Evolutionary conservation across 1,140 invertebrate genomes (phyloP), one percentile per base, ranked within the genome.

Genomic region (Marisa cornuarietis): DNA sequence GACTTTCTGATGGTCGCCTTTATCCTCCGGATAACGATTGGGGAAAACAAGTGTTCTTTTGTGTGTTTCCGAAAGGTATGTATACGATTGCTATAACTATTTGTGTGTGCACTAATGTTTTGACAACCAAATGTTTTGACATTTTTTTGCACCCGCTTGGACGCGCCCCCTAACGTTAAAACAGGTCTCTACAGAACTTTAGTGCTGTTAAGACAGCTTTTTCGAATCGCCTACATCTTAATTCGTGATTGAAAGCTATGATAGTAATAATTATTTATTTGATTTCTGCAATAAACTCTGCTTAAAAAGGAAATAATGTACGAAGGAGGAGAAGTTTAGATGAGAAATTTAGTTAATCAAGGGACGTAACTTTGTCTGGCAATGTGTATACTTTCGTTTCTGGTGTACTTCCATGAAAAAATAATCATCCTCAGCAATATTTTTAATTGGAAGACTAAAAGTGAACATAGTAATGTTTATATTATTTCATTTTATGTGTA

Each of bases 11-110:
- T 88, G 96, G 96, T 69, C 93, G 94, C 84, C 93, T 98, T 51
- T 95, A 97, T 92, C 94, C 96, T 63, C 96, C 96, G 54, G 88
- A 89, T 69, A 96, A 96, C 87, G 94, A 94, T 90, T 99, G 97
- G 97, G 96, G 95, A 85, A 95, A 95, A 88, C 93, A 94, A 88
- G 92, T 96, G 79, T 98, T 96, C 92, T 94, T 96, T 90, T 97
- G 96, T 92, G 97, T 98, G 81, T 98, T 98, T 92, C 97, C 97
- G 26, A 99, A 99, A 95, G 95, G 95, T 96, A 87, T 82, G 82
- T 72, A 31, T 42, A n/a, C 4, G 49, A 77, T 75, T 24, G 52
- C 9, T 24, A 18, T 49, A 71, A 52, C 51, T 22, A 42, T 73
- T 79, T 68, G 49, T n/a, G 49, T 20, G 11, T 79, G 78, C 73